Base-by-base conservation (phyloP, 2,888 invertebrate genomes). In the Xanthia icteritia region DNA sequence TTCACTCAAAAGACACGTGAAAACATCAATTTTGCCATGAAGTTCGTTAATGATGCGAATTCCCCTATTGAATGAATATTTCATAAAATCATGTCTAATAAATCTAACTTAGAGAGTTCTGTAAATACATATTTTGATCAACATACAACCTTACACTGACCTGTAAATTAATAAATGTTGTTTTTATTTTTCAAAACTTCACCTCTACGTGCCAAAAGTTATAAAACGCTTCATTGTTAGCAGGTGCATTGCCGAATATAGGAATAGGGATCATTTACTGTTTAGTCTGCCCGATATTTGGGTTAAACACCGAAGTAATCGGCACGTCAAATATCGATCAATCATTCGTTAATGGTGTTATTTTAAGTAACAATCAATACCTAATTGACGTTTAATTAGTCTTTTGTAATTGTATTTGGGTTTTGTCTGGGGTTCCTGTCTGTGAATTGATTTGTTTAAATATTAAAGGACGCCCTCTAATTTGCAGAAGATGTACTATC, bases 241-340 rank as follows among this genome's bases (percentile, higher is more conserved):
- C 87, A 88, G 78, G 68, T 83, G 82, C 83, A 84, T 73, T 76
- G 82, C 87, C 85, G 77, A 84, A 77, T 82, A 85, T 82, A 81
- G 79, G 23, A 76, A 82, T 58, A 69, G 54, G 39, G 58, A 64
- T 78, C 78, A 2, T 78, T 65, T 81, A 89, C 58, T 93, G 92
- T 93, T 93, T 92, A 92, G 92, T 91, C 92, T 92, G 88, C 86
- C 74, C 82, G 84, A 88, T 92, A 90, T 91, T 92, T 89, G 88
- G 89, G 86, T 88, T 89, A 89, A 77, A 81, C 78, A 76, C 76
- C 51, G 17, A 76, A 73, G 81, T 82, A 73, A 78, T 65, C n/a
- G 58, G 76, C 73, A 84, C 88, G 87, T 83, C 85, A 86, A 23
- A 54, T 60, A 71, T 80, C 77, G 78, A 79, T 82, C 85, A 83